phyloP scores from a whole-genome alignment of 2,113 vertebrate species.

The Ochotona curzoniae region DNA sequence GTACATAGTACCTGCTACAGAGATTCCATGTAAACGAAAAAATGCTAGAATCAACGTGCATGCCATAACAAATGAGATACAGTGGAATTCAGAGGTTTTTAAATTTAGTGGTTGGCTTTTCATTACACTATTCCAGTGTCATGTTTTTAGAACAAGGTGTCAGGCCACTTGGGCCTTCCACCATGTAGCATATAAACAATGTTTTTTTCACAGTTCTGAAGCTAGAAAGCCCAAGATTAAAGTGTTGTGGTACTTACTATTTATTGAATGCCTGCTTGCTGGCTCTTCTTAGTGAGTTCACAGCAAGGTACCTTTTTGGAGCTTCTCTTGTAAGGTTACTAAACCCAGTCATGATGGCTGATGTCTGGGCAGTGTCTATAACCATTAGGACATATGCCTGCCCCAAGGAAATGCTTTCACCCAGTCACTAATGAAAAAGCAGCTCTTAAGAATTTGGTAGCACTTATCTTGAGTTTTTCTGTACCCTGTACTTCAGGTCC shows the following conservation, averaged over 20 bases:
- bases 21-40: neutral
- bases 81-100: neutral
- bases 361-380: too few species aligned
- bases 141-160: constrained; percentile 4
- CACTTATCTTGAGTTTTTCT: neutral
- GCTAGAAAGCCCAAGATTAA: neutral
- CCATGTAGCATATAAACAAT: neutral
- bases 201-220: neutral
- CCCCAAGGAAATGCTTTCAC: neutral
- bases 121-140: neutral
- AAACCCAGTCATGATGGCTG: neutral
- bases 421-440: neutral
- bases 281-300: neutral
- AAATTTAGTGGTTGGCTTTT: too few species aligned
- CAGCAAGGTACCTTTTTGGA: neutral
- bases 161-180: neutral
- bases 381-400: too few species aligned
- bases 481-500: neutral
- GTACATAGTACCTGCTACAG: neutral
- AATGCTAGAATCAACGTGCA: neutral
- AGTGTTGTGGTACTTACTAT: neutral
- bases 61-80: neutral
- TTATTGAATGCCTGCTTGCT: neutral
- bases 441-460: neutral
- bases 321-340: neutral